A percentile compares a stretch with the other conserved stretches of the same genome.
These are phyloP conservation scores for Pitta sordida DNA, from an alignment of 2,113 vertebrate species.

Conservation along the genomic window DNA sequence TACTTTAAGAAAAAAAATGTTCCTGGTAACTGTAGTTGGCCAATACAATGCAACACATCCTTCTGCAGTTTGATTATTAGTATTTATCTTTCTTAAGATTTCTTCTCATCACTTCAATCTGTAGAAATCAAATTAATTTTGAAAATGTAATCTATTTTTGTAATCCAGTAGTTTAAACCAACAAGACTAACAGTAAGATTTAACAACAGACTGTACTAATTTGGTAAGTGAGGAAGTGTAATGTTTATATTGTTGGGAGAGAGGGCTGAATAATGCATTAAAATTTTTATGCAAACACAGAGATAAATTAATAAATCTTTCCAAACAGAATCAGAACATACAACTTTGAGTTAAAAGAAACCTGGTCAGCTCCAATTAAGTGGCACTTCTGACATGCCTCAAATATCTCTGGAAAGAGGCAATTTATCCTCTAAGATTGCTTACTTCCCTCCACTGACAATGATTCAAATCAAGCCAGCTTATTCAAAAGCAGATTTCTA, in stretches of 20 bases:
- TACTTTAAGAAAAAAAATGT: neutral
- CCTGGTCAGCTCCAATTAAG: neutral
- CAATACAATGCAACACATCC: rapidly evolving
- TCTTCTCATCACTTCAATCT: neutral
- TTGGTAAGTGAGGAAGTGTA: neutral
- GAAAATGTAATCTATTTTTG: neutral
- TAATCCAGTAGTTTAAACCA: neutral
- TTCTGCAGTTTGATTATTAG: neutral
- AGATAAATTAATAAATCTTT: neutral
- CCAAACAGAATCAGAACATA: neutral
- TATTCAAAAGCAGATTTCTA: conserved; percentile 3
- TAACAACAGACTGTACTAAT: neutral
- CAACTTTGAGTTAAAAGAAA: neutral
- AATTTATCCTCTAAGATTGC: neutral
- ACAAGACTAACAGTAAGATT: neutral
- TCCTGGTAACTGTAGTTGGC: neutral
- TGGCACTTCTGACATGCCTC: rapidly evolving
- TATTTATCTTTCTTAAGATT: neutral
- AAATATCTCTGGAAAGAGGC: neutral
- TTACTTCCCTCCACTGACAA: neutral
- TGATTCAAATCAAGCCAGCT: neutral
- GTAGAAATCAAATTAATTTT: neutral
- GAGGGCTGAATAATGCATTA: neutral
- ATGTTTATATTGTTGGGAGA: neutral
- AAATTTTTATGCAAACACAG: neutral